phyloP scores from a whole-genome alignment of 2,888 invertebrate genomes.

The Dynastes grantii region DNA sequence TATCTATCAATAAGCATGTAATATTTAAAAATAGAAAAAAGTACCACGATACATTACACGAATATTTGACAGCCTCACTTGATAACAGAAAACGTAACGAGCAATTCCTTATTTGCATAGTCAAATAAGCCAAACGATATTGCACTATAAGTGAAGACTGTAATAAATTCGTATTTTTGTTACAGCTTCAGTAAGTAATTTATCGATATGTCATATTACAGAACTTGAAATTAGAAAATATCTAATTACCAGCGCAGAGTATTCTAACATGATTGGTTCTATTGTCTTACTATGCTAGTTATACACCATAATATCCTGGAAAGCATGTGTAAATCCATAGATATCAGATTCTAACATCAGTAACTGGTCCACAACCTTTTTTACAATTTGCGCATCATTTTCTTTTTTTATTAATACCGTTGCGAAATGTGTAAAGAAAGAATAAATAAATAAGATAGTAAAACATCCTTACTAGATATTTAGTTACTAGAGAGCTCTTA shows the following conservation, averaged over 20 bases:
- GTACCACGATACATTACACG: too few relatives aligned
- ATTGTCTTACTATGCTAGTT: constrained; percentile 8
- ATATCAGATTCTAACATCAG: constrained; percentile 19
- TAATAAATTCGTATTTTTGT: constrained; percentile 1
- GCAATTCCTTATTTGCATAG: constrained; percentile 21
- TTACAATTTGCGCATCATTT: constrained; percentile 24
- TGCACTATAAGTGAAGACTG: constrained; percentile 12
- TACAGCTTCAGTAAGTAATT: constrained; percentile 1
- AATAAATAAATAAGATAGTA: constrained; percentile 4
- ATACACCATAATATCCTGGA: background rate
- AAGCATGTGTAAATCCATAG: constrained; percentile 18
- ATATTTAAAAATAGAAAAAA: background rate
- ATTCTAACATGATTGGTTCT: constrained; percentile 3
- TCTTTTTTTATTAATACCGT: constrained; percentile 26
- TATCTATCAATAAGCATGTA: constrained; percentile 2
- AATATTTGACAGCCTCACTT: constrained; percentile 8
- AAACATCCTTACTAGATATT: constrained; percentile 20
- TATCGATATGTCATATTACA: constrained; percentile 35
- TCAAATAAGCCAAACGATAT: constrained; percentile 28
- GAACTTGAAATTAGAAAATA: background rate
- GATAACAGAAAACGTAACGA: background rate
- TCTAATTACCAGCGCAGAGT: background rate
- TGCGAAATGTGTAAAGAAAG: background rate
- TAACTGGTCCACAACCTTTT: constrained; percentile 43
- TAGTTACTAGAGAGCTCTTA: constrained; percentile 28